These are phyloP conservation scores for Ageneiosus marmoratus DNA, from an alignment of 2,113 vertebrate genomes.

Conservation along the genomic window DNA sequence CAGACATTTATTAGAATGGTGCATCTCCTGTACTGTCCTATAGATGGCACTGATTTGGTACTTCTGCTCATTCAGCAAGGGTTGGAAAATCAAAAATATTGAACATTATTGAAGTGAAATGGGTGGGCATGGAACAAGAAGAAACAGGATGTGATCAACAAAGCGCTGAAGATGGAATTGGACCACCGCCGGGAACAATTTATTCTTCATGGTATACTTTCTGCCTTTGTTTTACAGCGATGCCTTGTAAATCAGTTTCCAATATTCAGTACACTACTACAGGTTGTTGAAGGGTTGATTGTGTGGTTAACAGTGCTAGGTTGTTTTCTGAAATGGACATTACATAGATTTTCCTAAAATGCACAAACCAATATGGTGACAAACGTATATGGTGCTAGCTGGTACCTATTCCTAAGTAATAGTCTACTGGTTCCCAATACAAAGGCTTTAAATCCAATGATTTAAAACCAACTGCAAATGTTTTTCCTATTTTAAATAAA, in stretches of 20 bases:
- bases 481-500: not conserved
- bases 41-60: conserved; percentile 50
- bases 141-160: conserved; percentile 17
- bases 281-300: not conserved
- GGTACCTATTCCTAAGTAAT: not conserved
- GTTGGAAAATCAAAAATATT: conserved; percentile 29
- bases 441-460: not conserved
- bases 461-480: not conserved
- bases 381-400: not conserved
- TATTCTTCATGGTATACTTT: not conserved
- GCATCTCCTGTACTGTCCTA: conserved; percentile 14
- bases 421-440: not conserved
- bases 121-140: conserved; percentile 37
- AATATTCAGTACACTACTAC: not conserved
- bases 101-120: conserved; percentile 24
- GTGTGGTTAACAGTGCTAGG: not conserved
- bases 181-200: not conserved
- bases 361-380: not conserved
- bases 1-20: not conserved
- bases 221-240: not conserved
- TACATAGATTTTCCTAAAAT: not conserved
- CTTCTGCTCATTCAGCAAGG: not conserved
- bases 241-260: not conserved
- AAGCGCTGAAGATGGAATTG: conserved; percentile 21
- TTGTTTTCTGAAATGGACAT: not conserved